Conservation (phyloP, 2,888 invertebrate genomes). For the Spialia ferax region DNA sequence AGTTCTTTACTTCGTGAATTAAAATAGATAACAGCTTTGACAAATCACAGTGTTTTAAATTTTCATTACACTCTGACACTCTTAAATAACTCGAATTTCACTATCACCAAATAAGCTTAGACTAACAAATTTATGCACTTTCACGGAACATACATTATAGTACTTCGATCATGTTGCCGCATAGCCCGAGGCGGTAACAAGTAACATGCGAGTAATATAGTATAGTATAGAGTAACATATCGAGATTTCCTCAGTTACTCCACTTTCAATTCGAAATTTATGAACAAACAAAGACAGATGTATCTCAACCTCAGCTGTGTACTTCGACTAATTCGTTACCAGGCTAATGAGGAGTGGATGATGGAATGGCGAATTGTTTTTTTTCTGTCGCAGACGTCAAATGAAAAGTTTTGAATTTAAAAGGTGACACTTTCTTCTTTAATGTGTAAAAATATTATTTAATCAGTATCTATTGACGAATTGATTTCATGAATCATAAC, state of each 20-base stretch:
- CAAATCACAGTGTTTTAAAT: not conserved
- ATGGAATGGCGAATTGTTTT: not conserved
- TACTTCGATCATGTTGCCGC: constrained; percentile 23
- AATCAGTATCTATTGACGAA: no score
- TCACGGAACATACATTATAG: constrained; percentile 34
- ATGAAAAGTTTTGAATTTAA: no score
- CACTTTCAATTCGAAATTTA: constrained; percentile 50
- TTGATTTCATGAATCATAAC: no score
- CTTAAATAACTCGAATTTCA: constrained; percentile 6
- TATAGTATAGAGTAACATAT: constrained; percentile 11
- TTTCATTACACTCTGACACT: not conserved
- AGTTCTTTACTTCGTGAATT: no score
- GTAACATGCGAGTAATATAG: constrained; percentile 12
- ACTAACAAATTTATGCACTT: constrained; percentile 33
- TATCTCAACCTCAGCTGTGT: constrained; percentile 49
- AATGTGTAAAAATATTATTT: no score
- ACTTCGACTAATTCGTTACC: constrained; percentile 67
- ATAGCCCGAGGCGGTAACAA: constrained; percentile 36
- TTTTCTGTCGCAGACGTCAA: not conserved
- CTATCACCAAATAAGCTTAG: constrained; percentile 16
- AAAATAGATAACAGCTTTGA: no score
- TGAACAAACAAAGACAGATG: constrained; percentile 51
- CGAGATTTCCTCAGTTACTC: constrained; percentile 38
- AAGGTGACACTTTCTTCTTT: no score
- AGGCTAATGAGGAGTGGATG: not conserved